Base-by-base conservation (phyloP, 1,140 invertebrate genomes). In the Lerema accius region DNA sequence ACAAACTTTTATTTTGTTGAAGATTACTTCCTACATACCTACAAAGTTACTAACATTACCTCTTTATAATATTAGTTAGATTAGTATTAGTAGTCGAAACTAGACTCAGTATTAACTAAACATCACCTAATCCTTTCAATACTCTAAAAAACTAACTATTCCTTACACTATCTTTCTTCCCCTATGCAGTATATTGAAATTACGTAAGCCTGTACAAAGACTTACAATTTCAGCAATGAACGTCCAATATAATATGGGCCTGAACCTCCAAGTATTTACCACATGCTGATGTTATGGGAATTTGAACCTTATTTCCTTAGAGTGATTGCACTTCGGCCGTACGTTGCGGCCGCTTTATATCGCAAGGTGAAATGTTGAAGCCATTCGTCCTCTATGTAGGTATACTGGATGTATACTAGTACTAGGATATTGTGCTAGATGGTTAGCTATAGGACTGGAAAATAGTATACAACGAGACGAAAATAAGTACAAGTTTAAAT, bases 271-370 rank as follows among this genome's bases (percentile, higher is more conserved):
- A 11, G n/a, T 37, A 37, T 37, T 37, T 37, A 37, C 35, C 35
- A 46, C n/a, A 7, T 48, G 14, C 23, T 19, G 15, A 23, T 19
- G 23, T 0, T 9, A 11, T 14, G 45, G 7, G 45, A 9, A 28
- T 19, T 7, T 19, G 19, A 13, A 9, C 46, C 26, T 35, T 49
- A 26, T 48, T 48, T 28, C 23, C 19, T n/a, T 14, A 28, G 45
- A 48, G 19, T 48, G 26, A 48, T 48, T 48, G 45, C 19, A 14
- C 45, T 16, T 13, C n/a, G 26, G n/a, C 14, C 19, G 45, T 23
- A 26, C n/a, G 19, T 13, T 14, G 45, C 11, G 26, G 19, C 11
- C 45, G 45, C 5, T 6, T 48, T 23, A 9, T 19, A 23, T 48
- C 26, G 45, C 45, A 28, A 26, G 45, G 45, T 48, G 26, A 48